Evolutionary conservation across 92 coral and sea anemone species (phyloP), one percentile per base, ranked within the genome.

Genomic region (Meandrina meandrites): DNA sequence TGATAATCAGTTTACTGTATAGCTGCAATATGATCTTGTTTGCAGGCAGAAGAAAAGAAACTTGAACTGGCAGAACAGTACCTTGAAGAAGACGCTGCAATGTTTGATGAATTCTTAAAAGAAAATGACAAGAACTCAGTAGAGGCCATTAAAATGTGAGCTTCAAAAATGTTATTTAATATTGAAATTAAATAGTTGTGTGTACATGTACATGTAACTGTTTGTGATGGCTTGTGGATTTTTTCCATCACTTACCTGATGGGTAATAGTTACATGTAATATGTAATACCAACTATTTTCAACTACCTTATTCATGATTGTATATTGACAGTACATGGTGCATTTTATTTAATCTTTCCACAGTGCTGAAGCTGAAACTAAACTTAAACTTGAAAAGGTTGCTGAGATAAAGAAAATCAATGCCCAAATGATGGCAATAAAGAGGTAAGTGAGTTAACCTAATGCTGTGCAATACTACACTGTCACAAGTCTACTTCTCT

Each of bases 311-410:
- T 4, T 9, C 12, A 48, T 13, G 6, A 9, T 48, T 7, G 11
- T 4, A 7, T 27, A 21, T 32, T 50, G 75, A 32, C 42, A n/a
- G 35, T 31, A 32, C 27, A 50, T 77, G 81, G 14, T 62, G 30
- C 21, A 62, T 60, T 60, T 60, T 60, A 5, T 60, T 60, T 60
- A 5, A 60, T 24, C 57, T 60, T 56, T 83, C 58, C 66, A 17
- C 42, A 97, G 99, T 78, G 99, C 99, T 88, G 99, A 97, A 91
- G 95, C 98, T 81, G 99, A 97, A 91, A 97, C 99, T 54, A 97
- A 97, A 83, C 92, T 97, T n/a, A 97, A 97, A 89, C 88, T 97
- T 81, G 99, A 97, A 84, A 97, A 97, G 86, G 99, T 97, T n/a
- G 85, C 92, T 14, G 99, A 97, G 76, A 97, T 97, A 78, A 97